phyloP scores from a whole-genome alignment of 2,797 vertebrate genomes.

The Notamacropus eugenii region DNA sequence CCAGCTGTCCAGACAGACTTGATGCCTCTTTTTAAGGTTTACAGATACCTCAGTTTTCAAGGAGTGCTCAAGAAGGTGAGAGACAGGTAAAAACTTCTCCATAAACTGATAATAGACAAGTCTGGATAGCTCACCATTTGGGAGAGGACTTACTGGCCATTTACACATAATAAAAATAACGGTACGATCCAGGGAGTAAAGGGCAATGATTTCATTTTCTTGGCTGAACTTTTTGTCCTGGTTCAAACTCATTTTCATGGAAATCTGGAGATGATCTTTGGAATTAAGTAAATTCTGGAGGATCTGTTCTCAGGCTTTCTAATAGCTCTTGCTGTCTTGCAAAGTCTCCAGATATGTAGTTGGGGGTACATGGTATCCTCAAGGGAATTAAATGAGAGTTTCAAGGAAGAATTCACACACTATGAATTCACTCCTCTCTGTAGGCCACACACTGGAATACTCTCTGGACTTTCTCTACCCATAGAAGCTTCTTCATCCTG shows the following conservation, averaged over 20 bases:
- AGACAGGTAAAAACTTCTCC: not conserved
- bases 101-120: not conserved
- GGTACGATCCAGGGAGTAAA: not conserved
- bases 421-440: no score
- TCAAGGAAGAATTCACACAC: not conserved
- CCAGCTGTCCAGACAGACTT: not conserved
- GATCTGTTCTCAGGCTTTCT: not conserved
- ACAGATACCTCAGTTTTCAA: not conserved
- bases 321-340: not conserved
- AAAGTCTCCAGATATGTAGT: not conserved
- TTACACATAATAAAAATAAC: not conserved
- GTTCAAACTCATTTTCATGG: not conserved
- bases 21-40: not conserved
- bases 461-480: not conserved
- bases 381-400: not conserved
- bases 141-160: not conserved
- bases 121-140: not conserved
- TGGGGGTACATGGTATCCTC: not conserved
- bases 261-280: not conserved
- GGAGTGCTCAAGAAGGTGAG: not conserved
- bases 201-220: not conserved
- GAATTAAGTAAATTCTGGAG: not conserved
- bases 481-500: not conserved
- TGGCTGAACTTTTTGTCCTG: not conserved
- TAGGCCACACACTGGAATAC: not conserved